phyloP scores from a whole-genome alignment of 1,140 invertebrate species.

The Monomorium pharaonis region DNA sequence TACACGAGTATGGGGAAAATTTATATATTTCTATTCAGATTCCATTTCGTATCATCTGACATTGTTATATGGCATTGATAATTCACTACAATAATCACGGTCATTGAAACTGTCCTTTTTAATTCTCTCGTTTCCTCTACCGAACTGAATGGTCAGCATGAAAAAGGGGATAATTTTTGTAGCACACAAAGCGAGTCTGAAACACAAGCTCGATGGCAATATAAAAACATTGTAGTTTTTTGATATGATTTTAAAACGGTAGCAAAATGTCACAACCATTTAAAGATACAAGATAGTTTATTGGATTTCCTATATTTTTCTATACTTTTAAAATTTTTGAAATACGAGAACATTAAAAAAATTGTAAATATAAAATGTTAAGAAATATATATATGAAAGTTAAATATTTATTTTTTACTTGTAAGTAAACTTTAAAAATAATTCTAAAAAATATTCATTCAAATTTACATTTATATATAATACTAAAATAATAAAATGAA shows the following conservation, averaged over 20 bases:
- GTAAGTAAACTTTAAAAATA: no score
- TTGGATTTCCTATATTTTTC: not conserved
- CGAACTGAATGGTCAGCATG: not conserved
- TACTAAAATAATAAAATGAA: not conserved
- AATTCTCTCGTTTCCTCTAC: not conserved
- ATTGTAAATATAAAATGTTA: not conserved
- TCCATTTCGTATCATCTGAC: not conserved
- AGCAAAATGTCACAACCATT: not conserved
- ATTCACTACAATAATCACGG: not conserved
- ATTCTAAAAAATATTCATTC: not conserved
- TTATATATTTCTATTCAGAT: slow-evolving; percentile 27
- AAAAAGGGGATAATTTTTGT: not conserved
- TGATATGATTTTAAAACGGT: not conserved
- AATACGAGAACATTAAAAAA: not conserved
- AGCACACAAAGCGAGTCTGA: not conserved
- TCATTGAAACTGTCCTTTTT: not conserved
- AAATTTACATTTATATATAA: not conserved
- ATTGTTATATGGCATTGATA: slow-evolving; percentile 9
- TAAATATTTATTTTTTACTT: not conserved
- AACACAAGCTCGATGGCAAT: not conserved
- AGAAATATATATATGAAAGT: not conserved
- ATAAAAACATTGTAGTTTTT: not conserved
- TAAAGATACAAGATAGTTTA: not conserved
- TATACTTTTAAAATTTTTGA: not conserved
- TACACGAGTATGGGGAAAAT: not conserved